Evolutionary conservation across 2,113 vertebrate species (phyloP).

Genomic region (Pristiophorus japonicus): DNA sequence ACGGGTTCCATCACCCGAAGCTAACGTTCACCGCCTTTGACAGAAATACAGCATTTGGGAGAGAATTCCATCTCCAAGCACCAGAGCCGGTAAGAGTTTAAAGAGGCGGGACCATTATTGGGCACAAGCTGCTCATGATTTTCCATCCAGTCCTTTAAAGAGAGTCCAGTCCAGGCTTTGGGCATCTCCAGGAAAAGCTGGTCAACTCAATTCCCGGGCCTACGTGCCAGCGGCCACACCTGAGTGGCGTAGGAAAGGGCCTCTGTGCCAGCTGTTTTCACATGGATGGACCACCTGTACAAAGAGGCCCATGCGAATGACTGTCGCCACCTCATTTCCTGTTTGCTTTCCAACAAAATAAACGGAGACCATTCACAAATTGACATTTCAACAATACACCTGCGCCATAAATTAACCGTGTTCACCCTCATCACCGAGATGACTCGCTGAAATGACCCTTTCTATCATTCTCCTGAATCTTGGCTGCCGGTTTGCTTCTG

Average conservation of each 20-base stretch:
- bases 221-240: background rate
- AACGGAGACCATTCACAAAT: background rate
- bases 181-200: background rate
- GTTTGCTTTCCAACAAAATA: background rate
- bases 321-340: background rate
- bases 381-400: background rate
- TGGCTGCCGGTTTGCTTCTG: background rate
- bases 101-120: background rate
- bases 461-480: background rate
- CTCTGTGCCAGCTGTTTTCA: background rate
- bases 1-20: background rate
- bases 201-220: background rate
- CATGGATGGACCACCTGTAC: background rate
- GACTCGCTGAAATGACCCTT: background rate
- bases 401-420: background rate
- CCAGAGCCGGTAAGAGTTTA: background rate
- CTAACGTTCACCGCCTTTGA: background rate
- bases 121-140: background rate
- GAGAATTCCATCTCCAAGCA: background rate
- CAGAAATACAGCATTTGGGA: background rate
- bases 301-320: background rate
- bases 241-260: background rate
- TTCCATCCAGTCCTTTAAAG: background rate
- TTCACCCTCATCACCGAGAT: background rate
- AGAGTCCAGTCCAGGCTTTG: background rate